Percentiles rank a stretch among this genome's conserved stretches.
These are phyloP conservation scores for Mustelus asterias DNA, from an alignment of 2,113 vertebrate species.

Conservation along the genomic window DNA sequence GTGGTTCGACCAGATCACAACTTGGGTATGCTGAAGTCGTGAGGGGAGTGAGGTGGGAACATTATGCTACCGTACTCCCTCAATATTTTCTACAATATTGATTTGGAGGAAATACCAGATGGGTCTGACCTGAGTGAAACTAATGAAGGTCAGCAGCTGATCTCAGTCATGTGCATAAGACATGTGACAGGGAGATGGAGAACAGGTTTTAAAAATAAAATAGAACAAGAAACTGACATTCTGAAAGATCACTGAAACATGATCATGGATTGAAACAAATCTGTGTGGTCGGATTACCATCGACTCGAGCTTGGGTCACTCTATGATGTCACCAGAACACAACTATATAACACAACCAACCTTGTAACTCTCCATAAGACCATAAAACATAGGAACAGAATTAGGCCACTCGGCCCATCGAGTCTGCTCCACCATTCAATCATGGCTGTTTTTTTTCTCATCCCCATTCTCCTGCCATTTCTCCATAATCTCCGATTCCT, in stretches of 20 bases:
- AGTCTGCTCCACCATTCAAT: too few relatives aligned
- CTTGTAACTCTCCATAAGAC: too few relatives aligned
- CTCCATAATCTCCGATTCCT: too few relatives aligned
- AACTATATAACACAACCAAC: too few relatives aligned
- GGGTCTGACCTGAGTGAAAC: background rate
- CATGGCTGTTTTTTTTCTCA: too few relatives aligned
- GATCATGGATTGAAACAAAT: background rate
- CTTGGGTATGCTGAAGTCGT: background rate
- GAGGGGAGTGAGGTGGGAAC: background rate
- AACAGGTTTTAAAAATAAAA: background rate
- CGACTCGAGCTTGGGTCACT: background rate
- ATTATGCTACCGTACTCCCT: background rate
- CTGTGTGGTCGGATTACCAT: background rate
- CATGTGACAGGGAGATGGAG: background rate
- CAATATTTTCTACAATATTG: background rate
- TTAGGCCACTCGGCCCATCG: too few relatives aligned
- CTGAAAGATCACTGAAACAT: background rate
- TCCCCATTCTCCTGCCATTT: too few relatives aligned
- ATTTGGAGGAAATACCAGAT: background rate
- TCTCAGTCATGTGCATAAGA: background rate
- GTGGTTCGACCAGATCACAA: background rate
- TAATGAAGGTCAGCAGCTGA: background rate
- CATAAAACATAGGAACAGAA: too few relatives aligned
- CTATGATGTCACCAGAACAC: background rate
- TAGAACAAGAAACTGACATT: background rate